Conservation (phyloP, 1,140 invertebrate species). For the Lasioglossum albipes region DNA sequence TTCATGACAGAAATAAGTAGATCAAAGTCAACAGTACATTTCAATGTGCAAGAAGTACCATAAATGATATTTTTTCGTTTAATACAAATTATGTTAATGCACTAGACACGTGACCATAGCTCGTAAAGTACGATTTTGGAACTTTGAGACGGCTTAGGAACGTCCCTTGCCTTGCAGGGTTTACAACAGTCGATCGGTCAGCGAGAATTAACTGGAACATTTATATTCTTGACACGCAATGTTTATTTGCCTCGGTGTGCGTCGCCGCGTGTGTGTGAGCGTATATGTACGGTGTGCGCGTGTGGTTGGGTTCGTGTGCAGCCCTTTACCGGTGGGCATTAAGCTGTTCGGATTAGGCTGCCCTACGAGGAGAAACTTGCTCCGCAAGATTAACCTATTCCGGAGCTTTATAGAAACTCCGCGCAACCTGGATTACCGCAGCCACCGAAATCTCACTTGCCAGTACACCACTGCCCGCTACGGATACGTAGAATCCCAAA, state of each 20-base stretch:
- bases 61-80: too few species aligned
- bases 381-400: conserved; percentile 74
- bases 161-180: neutral
- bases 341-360: conserved; percentile 70
- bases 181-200: conserved; percentile 31
- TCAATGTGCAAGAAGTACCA: too few species aligned
- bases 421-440: conserved; percentile 65
- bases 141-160: conserved; percentile 11
- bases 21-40: too few species aligned
- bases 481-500: conserved; percentile 70
- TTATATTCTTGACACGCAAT: conserved; percentile 61
- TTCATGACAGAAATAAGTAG: too few species aligned
- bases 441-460: conserved; percentile 59
- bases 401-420: conserved; percentile 71
- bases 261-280: neutral
- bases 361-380: conserved; percentile 67
- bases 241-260: conserved; percentile 40
- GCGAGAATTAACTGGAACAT: conserved; percentile 22
- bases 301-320: neutral
- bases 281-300: neutral
- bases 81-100: too few species aligned
- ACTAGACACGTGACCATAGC: too few species aligned
- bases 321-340: conserved; percentile 61
- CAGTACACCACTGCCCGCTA: conserved; percentile 51
- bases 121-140: conserved; percentile 4